Base-by-base conservation (phyloP, 2,113 vertebrate genomes). In the Nothoprocta pentlandii region DNA sequence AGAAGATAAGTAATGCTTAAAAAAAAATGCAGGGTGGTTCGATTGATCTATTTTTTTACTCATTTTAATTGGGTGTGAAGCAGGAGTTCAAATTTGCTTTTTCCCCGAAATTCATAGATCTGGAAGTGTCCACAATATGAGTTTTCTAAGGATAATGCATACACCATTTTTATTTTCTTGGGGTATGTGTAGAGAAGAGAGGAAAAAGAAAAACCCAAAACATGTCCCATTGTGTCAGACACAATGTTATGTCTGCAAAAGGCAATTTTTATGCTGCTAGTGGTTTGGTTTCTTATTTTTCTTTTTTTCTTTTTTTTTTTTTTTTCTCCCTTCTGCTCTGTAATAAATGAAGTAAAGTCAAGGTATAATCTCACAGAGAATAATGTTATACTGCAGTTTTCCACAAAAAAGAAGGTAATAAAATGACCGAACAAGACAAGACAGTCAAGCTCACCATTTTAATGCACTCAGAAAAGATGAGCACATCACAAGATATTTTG, bases 301-400 rank as follows among this genome's bases (percentile, higher is more conserved):
- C 36, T 44, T 22, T 20, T 47, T 95, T 44, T 44, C 42, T 44
- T 44, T 44, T 44, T 44, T 44, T 42, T 42, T 42, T 44, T 22
- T 20, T 47, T 47, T 47, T 20, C 21, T 47, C 42, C 92, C 80
- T 92, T 44, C 21, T n/a, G 4, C 9, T 90, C 28, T 88, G 32
- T 66, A 95, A 88, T 89, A 95, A 95, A 96, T 80, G 62, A 94
- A 89, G 46, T 36, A 64, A 94, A 81, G 53, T 53, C 49, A 86
- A 93, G 90, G 79, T 69, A 42, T 32, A 87, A 85, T 93, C 84
- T 96, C 79, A 93, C 10, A 4, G 19, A 94, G 16, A 92, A 58
- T 61, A 80, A 87, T 12, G 16, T 69, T 80, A 30, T n/a, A 36
- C 4, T 16, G 13, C 39, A 69, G 22, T 21, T 94, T 94, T 85